Evolutionary conservation across 1,140 invertebrate genomes (phyloP).

Genomic region (Bombus waltoni): DNA sequence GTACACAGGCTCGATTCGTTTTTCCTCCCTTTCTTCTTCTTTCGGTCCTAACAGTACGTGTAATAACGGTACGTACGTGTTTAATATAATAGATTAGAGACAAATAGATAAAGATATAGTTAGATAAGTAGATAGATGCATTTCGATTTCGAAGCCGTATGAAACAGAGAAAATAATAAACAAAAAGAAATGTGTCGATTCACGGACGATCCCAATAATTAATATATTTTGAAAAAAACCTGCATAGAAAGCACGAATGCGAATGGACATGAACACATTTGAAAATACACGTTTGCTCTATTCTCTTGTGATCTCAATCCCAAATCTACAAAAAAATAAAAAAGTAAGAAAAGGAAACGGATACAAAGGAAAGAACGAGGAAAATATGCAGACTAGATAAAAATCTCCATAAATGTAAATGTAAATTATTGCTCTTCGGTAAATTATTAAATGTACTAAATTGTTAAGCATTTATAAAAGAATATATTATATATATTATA

Average conservation of each 20-base stretch:
- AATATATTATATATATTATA: constrained; percentile 52
- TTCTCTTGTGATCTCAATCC: constrained; percentile 66
- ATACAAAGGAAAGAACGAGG: background rate
- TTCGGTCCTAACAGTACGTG: constrained; percentile 18
- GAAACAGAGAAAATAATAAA: background rate
- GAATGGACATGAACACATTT: background rate
- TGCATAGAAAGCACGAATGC: constrained; percentile 9
- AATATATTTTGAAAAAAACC: constrained; percentile 14
- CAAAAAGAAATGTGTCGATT: background rate
- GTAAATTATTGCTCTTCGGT: constrained; percentile 48
- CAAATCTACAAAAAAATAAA: constrained; percentile 42
- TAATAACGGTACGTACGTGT: background rate
- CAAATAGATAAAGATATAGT: constrained; percentile 6
- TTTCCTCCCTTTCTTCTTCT: constrained; percentile 48
- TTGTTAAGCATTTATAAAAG: constrained; percentile 59
- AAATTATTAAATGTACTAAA: constrained; percentile 54
- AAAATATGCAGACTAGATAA: constrained; percentile 2
- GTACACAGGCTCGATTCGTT: constrained; percentile 7
- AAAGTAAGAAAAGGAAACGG: background rate
- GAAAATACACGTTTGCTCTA: background rate
- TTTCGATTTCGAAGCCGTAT: constrained; percentile 15
- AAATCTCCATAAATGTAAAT: constrained; percentile 42
- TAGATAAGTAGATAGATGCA: constrained; percentile 4
- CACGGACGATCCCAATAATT: background rate
- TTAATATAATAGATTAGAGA: constrained; percentile 5